Base-by-base conservation (phyloP, 2,113 vertebrate species). In the Lepus europaeus region DNA sequence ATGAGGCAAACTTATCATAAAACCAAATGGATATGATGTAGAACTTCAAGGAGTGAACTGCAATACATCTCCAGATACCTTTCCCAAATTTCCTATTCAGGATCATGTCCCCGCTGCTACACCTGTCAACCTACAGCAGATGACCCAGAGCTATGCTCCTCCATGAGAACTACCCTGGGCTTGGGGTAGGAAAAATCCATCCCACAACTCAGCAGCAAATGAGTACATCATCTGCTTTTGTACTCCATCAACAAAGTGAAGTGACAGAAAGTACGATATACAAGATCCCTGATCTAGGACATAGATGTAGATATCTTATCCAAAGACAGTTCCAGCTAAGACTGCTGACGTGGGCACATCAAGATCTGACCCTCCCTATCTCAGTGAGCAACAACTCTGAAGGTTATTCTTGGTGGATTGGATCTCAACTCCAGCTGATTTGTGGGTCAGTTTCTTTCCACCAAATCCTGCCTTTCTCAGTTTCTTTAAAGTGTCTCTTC, bases 51-150 rank as follows among this genome's bases (percentile, higher is more conserved):
- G 31, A 27, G 9, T 36, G 22, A 64, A 16, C 31, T 51, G 1
- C 20, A 56, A 8, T 0, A 1, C 20, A 33, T 1, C 11, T 61
- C 4, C 4, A 45, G 7, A 17, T 10, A 0, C 10, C 22, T 4
- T 64, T 5, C 6, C 29, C 23, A 53, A 74, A 59, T 49, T 11
- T 5, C 9, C 59, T 66, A 9, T 25, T 23, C 20, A 72, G 25
- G 22, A 9, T 36, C 5, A 14, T 90, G 9, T 9, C 61, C 25
- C 36, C 19, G 33, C 5, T 53, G 4, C 82, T 39, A 29, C 20
- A 1, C 73, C 49, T 31, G 56, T 64, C 27, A 77, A 45, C 7
- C 45, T 1, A 45, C 17, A 39, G 56, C 11, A 5, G 19, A 51
- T 53, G 3, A 36, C 45, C 59, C 27, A 63, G 23, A 77, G 45